Conservation (phyloP, 1,140 invertebrate genomes). For the Globodera ellingtonae region DNA sequence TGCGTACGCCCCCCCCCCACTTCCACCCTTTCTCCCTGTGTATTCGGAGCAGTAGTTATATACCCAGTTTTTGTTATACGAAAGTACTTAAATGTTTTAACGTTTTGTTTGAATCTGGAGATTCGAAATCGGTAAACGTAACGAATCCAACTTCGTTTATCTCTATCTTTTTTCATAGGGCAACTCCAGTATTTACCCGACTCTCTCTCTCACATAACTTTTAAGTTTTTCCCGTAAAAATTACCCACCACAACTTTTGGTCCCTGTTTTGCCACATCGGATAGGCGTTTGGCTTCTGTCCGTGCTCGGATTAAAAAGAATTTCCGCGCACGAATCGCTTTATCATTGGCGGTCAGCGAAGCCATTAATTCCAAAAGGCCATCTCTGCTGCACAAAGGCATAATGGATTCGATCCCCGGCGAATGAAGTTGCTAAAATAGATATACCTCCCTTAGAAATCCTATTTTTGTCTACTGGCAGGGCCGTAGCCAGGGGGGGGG, state of each 20-base stretch:
- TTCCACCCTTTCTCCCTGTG: too few species aligned
- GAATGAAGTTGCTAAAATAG: not conserved
- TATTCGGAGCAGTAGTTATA: too few species aligned
- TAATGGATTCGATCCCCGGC: not conserved
- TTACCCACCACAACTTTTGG: not conserved
- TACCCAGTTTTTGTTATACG: too few species aligned
- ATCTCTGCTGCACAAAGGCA: not conserved
- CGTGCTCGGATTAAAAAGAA: constrained; percentile 47
- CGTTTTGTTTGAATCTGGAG: too few species aligned
- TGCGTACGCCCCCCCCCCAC: too few species aligned
- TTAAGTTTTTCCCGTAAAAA: too few species aligned
- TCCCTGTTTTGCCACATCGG: constrained; percentile 35
- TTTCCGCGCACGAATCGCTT: constrained; percentile 43
- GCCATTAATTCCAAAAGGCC: constrained; percentile 42
- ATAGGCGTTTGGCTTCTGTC: constrained; percentile 47
- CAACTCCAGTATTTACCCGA: not conserved
- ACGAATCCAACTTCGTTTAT: too few species aligned
- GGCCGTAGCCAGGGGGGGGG: too few species aligned
- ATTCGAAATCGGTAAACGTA: too few species aligned
- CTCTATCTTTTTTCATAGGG: too few species aligned
- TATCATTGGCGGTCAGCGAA: constrained; percentile 43
- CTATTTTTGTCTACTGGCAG: too few species aligned
- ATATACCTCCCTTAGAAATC: not conserved
- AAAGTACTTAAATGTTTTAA: too few species aligned
- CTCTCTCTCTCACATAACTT: not conserved